phyloP scores from a whole-genome alignment of 2,113 vertebrate species.

The Anarhynchus alexandrinus region DNA sequence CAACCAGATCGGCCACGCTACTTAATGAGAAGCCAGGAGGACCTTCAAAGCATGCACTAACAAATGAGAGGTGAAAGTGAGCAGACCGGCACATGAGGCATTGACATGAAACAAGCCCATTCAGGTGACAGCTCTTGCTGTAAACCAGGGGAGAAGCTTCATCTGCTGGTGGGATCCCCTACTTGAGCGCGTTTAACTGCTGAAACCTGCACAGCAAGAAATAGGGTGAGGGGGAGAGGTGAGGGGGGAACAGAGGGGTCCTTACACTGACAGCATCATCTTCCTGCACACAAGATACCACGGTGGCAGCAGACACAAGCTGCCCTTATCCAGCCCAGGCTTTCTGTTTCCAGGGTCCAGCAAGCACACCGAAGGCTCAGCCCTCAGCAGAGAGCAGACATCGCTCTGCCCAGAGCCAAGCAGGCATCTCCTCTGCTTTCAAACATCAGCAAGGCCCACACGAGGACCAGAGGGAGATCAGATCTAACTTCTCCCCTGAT shows the following conservation, averaged over 20 bases:
- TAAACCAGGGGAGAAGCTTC: neutral
- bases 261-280: neutral
- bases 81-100: accelerated
- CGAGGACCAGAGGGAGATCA: neutral
- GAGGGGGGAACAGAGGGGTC: neutral
- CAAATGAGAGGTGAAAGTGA: neutral
- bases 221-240: neutral
- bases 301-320: too few relatives aligned
- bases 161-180: neutral
- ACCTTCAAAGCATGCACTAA: too few relatives aligned
- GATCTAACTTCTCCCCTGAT: neutral
- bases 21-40: neutral
- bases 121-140: neutral
- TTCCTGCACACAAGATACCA: neutral
- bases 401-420: neutral
- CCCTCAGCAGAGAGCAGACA: neutral
- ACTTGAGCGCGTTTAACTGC: neutral
- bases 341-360: neutral
- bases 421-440: neutral
- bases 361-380: neutral
- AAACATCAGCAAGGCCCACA: neutral
- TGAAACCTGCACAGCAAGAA: neutral
- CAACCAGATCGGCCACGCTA: accelerated
- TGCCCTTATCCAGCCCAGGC: neutral
- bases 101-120: accelerated